Conservation (phyloP, 2,113 vertebrate genomes). For the Labeo rohita region DNA sequence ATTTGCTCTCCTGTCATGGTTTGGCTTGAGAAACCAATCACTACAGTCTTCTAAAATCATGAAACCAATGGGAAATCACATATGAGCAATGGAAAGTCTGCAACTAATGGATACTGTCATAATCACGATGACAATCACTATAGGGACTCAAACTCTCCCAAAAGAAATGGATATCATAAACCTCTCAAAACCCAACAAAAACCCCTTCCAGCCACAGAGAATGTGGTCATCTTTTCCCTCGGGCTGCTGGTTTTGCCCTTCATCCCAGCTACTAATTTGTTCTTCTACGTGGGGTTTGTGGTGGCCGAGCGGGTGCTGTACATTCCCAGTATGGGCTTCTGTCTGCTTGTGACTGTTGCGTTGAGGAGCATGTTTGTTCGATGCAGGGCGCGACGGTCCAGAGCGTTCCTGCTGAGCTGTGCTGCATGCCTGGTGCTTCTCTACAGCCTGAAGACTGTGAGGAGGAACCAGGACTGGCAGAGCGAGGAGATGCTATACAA, state of each 20-base stretch:
- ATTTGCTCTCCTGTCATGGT: slow-evolving; percentile 83
- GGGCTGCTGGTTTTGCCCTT: slow-evolving; percentile 93
- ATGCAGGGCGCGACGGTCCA: slow-evolving; percentile 80
- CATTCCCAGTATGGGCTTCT: slow-evolving; percentile 99
- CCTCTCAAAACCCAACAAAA: slow-evolving; percentile 69
- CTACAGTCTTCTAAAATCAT: slow-evolving; percentile 61
- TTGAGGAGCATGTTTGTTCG: slow-evolving; percentile 86
- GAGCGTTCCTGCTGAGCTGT: slow-evolving; percentile 85
- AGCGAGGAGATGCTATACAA: slow-evolving; percentile 98
- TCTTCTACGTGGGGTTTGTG: slow-evolving; percentile 99
- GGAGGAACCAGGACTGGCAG: slow-evolving; percentile 94
- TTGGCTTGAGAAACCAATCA: slow-evolving; percentile 73
- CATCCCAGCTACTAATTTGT: slow-evolving; percentile 94
- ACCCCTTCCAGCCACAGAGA: slow-evolving; percentile 86
- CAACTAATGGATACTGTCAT: slow-evolving; percentile 88
- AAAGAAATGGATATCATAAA: slow-evolving; percentile 59
- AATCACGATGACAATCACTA: slow-evolving; percentile 48
- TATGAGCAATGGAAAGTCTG: slow-evolving; percentile 86
- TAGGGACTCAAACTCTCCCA: slow-evolving; percentile 64
- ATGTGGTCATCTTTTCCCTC: slow-evolving; percentile 88
- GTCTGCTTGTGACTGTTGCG: slow-evolving; percentile 91
- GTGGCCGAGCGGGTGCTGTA: slow-evolving; percentile 98
- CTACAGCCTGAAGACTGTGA: slow-evolving; percentile 88
- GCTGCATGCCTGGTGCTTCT: slow-evolving; percentile 85
- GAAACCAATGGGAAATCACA: slow-evolving; percentile 83